Conservation (phyloP, 2,888 invertebrate genomes). For the Eilema sororculum region DNA sequence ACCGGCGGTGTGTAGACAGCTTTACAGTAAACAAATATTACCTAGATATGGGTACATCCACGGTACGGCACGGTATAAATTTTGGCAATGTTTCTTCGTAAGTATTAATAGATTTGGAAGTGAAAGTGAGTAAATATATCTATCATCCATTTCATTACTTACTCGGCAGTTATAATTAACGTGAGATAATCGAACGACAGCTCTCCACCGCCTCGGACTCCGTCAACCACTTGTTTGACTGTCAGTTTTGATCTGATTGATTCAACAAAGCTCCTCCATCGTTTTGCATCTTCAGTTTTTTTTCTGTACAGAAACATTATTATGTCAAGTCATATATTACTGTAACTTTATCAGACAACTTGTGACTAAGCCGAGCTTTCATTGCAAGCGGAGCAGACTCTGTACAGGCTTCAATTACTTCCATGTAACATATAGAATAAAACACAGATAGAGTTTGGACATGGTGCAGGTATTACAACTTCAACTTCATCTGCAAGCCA, state of each 20-base stretch:
- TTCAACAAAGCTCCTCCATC: conserved; percentile 91
- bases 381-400: background rate
- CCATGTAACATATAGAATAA: no score
- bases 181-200: conserved; percentile 94
- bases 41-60: no score
- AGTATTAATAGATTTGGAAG: no score
- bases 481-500: no score
- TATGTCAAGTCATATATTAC: background rate
- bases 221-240: conserved; percentile 94
- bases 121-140: background rate
- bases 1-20: no score
- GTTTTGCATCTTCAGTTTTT: conserved; percentile 86
- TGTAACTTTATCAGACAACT: background rate
- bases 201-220: conserved; percentile 91
- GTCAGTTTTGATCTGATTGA: conserved; percentile 93
- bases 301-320: conserved; percentile 54
- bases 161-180: conserved; percentile 94
- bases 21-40: no score
- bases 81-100: no score
- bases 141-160: conserved; percentile 60
- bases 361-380: background rate
- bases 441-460: no score
- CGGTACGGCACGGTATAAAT: no score
- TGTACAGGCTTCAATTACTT: no score
- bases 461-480: no score